Evolutionary conservation across 2,888 invertebrate species (phyloP).

Genomic region (Apamea sordens): DNA sequence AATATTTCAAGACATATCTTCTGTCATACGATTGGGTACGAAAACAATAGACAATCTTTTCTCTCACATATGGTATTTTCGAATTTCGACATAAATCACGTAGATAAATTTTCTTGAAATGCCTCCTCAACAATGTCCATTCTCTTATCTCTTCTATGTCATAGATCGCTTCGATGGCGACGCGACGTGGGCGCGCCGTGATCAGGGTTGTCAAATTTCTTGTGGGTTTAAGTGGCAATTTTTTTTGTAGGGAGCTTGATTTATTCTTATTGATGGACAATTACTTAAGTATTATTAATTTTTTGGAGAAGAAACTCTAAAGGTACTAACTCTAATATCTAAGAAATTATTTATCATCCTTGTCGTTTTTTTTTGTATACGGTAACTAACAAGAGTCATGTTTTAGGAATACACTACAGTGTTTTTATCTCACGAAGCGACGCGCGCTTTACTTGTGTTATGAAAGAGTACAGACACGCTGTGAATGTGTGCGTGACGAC

Average conservation of each 20-base stretch:
- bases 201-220: conserved; percentile 38
- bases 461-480: too few relatives aligned
- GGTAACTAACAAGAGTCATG: too few relatives aligned
- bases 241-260: not conserved
- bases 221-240: not conserved
- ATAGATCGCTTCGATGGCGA: conserved; percentile 51
- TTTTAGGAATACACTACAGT: too few relatives aligned
- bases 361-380: too few relatives aligned
- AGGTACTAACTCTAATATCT: too few relatives aligned
- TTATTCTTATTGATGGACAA: not conserved
- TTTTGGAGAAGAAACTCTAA: too few relatives aligned
- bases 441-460: too few relatives aligned
- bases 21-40: too few relatives aligned
- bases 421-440: too few relatives aligned
- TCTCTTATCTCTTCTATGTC: conserved; percentile 42
- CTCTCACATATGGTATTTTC: not conserved
- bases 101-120: conserved; percentile 21
- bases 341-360: too few relatives aligned
- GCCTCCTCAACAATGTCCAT: conserved; percentile 43
- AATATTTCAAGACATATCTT: not conserved
- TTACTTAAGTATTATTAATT: too few relatives aligned
- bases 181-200: conserved; percentile 36
- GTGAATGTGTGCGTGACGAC: too few relatives aligned
- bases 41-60: conserved; percentile 3
- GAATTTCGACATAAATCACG: not conserved